Conservation (phyloP, 2,888 invertebrate genomes). For the Bimastos eiseni region DNA sequence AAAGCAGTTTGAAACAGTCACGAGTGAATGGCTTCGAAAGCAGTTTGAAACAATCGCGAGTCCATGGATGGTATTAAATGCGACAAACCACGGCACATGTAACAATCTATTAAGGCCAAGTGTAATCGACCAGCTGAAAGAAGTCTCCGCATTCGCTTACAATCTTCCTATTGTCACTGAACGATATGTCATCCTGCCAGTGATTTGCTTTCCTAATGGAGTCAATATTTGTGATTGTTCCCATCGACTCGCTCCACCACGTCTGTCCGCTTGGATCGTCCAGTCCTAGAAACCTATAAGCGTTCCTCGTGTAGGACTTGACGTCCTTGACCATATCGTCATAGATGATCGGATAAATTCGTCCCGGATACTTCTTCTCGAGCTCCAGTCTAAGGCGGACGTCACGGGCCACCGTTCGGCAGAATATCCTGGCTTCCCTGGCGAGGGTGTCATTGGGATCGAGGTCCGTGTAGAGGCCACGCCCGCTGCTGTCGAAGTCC, state of each 20-base stretch:
- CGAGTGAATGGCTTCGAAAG: no score
- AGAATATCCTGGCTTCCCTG: slow-evolving; percentile 32
- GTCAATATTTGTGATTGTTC: neutral
- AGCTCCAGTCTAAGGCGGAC: slow-evolving; percentile 21
- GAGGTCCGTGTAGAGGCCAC: slow-evolving; percentile 27
- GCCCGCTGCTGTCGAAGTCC: slow-evolving; percentile 28
- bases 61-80: neutral
- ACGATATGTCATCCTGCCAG: slow-evolving; percentile 28
- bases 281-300: slow-evolving; percentile 30
- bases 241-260: slow-evolving; percentile 26
- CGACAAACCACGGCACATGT: neutral
- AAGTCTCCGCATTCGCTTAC: slow-evolving; percentile 26
- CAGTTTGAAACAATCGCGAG: no score
- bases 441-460: slow-evolving; percentile 22
- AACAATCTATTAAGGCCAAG: neutral
- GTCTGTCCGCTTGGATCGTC: neutral
- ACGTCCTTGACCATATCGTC: slow-evolving; percentile 32
- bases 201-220: slow-evolving; percentile 16
- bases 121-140: neutral
- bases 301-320: neutral
- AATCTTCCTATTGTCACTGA: slow-evolving; percentile 21
- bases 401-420: slow-evolving; percentile 29
- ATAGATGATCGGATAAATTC: slow-evolving; percentile 28
- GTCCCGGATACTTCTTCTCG: slow-evolving; percentile 26
- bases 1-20: no score